Conservation (phyloP, 2,888 invertebrate species). For the Caenorhabditis japonica region DNA sequence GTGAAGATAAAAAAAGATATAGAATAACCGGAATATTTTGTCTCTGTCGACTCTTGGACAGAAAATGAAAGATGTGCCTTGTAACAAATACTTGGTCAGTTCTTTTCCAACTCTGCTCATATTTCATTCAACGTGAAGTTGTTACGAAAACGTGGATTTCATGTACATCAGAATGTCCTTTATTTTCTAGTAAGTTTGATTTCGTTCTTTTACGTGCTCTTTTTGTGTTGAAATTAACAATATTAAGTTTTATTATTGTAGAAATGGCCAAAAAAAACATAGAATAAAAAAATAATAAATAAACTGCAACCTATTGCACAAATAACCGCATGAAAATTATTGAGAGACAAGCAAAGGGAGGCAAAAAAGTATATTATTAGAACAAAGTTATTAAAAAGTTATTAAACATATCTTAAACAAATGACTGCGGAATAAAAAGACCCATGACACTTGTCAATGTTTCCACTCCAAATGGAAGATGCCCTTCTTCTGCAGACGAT, state of each 20-base stretch:
- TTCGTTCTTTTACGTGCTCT: no score
- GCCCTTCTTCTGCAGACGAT: slow-evolving; percentile 27
- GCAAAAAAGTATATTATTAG: slow-evolving; percentile 26
- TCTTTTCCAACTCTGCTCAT: slow-evolving; percentile 44
- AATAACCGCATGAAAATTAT: slow-evolving; percentile 38
- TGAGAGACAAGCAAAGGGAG: slow-evolving; percentile 20
- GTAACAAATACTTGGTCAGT: slow-evolving; percentile 56
- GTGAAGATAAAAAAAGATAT: slow-evolving; percentile 10
- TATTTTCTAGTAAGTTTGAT: no score
- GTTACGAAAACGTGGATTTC: slow-evolving; percentile 47
- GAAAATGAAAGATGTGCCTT: slow-evolving; percentile 49
- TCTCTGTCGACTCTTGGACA: slow-evolving; percentile 21
- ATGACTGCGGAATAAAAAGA: slow-evolving; percentile 67
- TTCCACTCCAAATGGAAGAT: slow-evolving; percentile 72
- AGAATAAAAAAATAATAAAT: slow-evolving; percentile 10
- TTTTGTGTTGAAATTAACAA: neutral
- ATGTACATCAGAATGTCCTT: slow-evolving; percentile 11
- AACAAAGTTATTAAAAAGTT: slow-evolving; percentile 20
- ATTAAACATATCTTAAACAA: slow-evolving; percentile 39
- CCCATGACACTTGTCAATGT: slow-evolving; percentile 69
- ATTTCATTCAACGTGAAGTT: slow-evolving; percentile 49
- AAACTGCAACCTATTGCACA: slow-evolving; percentile 43
- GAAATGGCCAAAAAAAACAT: slow-evolving; percentile 15
- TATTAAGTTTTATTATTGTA: neutral
- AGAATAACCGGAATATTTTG: slow-evolving; percentile 42